Base-by-base conservation (phyloP, 2,797 vertebrate genomes). In the Scleropages formosus region DNA sequence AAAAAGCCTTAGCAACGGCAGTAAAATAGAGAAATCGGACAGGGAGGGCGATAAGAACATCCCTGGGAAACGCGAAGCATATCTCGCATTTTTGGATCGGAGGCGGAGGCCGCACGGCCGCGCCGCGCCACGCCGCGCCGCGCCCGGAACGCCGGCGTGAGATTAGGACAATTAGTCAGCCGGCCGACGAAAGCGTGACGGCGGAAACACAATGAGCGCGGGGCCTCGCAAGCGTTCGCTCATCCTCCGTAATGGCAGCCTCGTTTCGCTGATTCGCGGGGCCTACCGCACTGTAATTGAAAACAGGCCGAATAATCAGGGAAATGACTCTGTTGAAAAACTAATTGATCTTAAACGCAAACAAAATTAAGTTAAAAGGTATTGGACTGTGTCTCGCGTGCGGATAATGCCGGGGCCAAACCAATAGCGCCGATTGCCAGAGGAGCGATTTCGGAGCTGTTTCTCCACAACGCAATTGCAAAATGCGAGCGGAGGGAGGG, bases 321-420 rank as follows among this genome's bases (percentile, higher is more conserved):
- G 87, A 84, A 89, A 89, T 87, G 88, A 90, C 88, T 90, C 84
- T 76, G 83, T 81, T 89, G 88, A 91, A 90, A 90, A 90, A 90
- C 90, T 61, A 75, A 75, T 75, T 69, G 74, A 75, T 75, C 56
- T 67, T 67, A 75, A 90, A 91, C 88, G 90, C 89, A 91, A 73
- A 73, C 74, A 75, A 62, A 67, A 47, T 73, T 44, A 75, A 84
- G 81, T 80, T 85, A 82, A 85, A 83, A 82, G 81, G 74, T 79
- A 76, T 82, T 78, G 80, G 80, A 79, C 79, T 79, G 80, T 77
- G 75, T 79, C 80, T 83, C 77, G 77, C 61, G 74, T 77, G 70
- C 56, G 76, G 68, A 82, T 82, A 82, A 77, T 64, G 26, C 77
- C 69, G 26, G 71, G 78, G 76, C 74, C 61, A 67, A 79, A 76